These are phyloP conservation scores for Philopedon plagiatum DNA, from an alignment of 2,888 invertebrate genomes.

Conservation along the genomic window DNA sequence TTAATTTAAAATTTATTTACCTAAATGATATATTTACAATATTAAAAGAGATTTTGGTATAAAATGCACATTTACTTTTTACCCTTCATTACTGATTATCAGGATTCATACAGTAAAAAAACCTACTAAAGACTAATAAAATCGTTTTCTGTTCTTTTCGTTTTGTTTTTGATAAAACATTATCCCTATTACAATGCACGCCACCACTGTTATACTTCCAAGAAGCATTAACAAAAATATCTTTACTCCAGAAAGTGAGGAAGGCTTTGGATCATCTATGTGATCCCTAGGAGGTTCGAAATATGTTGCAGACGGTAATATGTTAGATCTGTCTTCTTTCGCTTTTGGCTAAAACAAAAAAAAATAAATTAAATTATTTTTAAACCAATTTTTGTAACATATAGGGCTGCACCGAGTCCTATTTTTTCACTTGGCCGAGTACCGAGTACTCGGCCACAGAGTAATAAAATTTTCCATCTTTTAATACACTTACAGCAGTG, in stretches of 20 bases:
- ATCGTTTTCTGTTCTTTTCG: slow-evolving; percentile 90
- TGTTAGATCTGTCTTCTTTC: slow-evolving; percentile 83
- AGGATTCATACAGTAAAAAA: neutral
- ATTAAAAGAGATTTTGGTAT: neutral
- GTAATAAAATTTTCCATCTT: no score
- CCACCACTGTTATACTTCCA: slow-evolving; percentile 86
- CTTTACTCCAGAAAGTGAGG: slow-evolving; percentile 90
- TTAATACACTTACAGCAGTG: no score
- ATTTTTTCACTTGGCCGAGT: no score
- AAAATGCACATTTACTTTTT: neutral
- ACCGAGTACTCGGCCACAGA: no score
- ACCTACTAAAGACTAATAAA: slow-evolving; percentile 71
- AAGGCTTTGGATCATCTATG: slow-evolving; percentile 88
- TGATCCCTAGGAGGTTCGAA: slow-evolving; percentile 95
- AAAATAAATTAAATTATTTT: neutral
- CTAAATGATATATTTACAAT: slow-evolving; percentile 15
- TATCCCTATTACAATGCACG: slow-evolving; percentile 88
- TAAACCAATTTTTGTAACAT: no score
- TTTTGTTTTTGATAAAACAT: slow-evolving; percentile 95
- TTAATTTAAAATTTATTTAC: neutral
- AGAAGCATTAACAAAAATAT: slow-evolving; percentile 90
- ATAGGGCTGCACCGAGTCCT: no score
- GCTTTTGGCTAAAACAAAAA: slow-evolving; percentile 51
- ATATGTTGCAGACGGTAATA: slow-evolving; percentile 89
- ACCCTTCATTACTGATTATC: neutral